These are phyloP conservation scores for Heliconius erato DNA, from an alignment of 2,888 invertebrate species.

Conservation along the genomic window DNA sequence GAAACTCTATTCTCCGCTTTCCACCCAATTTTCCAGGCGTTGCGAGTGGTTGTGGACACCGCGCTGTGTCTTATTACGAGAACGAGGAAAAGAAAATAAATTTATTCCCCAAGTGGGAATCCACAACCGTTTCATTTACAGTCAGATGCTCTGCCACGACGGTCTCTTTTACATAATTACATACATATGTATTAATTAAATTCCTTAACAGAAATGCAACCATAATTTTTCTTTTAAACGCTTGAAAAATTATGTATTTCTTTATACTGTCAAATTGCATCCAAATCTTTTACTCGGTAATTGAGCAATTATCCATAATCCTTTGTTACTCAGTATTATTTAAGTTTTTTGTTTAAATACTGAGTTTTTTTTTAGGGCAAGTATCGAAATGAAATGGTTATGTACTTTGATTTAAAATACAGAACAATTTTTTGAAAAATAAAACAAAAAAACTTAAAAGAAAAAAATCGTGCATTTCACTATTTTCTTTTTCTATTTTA, in stretches of 20 bases:
- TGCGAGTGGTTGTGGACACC: too few relatives aligned
- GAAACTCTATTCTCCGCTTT: too few relatives aligned
- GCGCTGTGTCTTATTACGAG: too few relatives aligned
- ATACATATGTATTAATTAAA: conserved; percentile 3
- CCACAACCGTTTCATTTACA: too few relatives aligned
- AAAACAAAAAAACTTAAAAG: too few relatives aligned
- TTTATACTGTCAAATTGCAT: not conserved
- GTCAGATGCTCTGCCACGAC: not conserved
- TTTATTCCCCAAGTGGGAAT: too few relatives aligned
- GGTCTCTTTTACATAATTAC: not conserved
- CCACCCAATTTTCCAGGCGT: too few relatives aligned
- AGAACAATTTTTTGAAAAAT: too few relatives aligned
- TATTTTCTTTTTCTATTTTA: too few relatives aligned
- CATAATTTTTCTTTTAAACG: conserved; percentile 2
- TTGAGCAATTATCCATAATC: conserved; percentile 28
- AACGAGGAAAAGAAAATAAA: too few relatives aligned
- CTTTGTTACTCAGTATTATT: conserved; percentile 14
- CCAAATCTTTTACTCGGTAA: not conserved
- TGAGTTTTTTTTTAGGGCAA: not conserved
- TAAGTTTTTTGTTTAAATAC: not conserved
- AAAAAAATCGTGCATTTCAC: too few relatives aligned
- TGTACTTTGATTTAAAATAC: not conserved
- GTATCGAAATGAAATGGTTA: not conserved
- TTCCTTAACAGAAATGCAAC: not conserved
- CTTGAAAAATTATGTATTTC: not conserved